Conservation (phyloP, 2,888 invertebrate species). For the Hyposoter dolosus region DNA sequence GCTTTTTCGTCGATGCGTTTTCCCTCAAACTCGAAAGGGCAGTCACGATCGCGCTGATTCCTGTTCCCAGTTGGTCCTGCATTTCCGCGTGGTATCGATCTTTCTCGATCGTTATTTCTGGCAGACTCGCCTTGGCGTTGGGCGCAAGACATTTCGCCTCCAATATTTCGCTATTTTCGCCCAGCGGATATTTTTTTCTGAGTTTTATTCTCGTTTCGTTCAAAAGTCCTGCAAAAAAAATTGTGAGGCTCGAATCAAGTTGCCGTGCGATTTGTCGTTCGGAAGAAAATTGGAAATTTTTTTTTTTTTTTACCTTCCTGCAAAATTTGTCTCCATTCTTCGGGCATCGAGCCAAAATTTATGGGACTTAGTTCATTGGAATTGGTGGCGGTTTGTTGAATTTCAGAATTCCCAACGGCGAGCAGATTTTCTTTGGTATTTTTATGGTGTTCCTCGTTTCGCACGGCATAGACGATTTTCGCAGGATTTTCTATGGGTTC, state of each 20-base stretch:
- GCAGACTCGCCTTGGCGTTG: not conserved
- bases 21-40: not conserved
- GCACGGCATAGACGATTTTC: conserved; percentile 8
- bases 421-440: not conserved
- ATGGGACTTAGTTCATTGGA: not conserved
- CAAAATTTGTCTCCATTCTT: conserved; percentile 16
- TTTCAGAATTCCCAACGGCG: not conserved
- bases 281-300: not conserved
- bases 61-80: conserved; percentile 29
- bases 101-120: conserved; percentile 12
- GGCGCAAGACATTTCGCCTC: not conserved
- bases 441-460: not conserved
- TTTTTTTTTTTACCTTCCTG: conserved; percentile 16
- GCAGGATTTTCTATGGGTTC: conserved; percentile 20
- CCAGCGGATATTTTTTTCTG: conserved; percentile 23
- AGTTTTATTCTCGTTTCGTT: conserved; percentile 24
- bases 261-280: not conserved
- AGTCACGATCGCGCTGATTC: conserved; percentile 12
- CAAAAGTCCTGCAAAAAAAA: conserved; percentile 12
- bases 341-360: not conserved
- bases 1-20: not conserved
- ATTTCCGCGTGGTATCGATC: conserved; percentile 8
- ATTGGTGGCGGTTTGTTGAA: not conserved
- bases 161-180: not conserved
- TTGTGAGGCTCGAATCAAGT: not conserved